A percentile compares a stretch with the other conserved stretches of the same genome.
These are phyloP conservation scores for Epizoanthus ramosus DNA, from an alignment of 92 coral and sea anemone genomes.

Conservation along the genomic window DNA sequence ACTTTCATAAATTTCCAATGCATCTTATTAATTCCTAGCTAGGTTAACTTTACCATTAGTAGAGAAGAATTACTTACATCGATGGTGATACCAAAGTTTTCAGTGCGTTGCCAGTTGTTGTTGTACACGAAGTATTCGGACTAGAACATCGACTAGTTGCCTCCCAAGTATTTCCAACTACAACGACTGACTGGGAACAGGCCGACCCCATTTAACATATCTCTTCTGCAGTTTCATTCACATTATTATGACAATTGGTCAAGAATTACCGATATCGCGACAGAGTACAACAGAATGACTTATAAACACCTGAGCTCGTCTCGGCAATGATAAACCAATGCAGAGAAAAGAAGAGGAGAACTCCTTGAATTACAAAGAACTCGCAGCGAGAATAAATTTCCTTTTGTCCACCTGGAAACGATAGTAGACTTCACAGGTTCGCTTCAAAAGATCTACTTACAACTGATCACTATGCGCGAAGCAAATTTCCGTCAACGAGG, in stretches of 20 bases:
- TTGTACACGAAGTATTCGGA: conserved; percentile 25
- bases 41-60: neutral
- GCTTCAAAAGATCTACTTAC: neutral
- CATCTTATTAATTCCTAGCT: neutral
- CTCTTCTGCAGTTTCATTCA: neutral
- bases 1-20: neutral
- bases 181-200: conserved; percentile 35
- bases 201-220: conserved; percentile 30
- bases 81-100: conserved; percentile 26
- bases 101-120: conserved; percentile 15
- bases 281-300: neutral
- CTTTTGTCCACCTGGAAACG: neutral
- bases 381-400: neutral
- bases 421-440: neutral
- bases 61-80: conserved; percentile 7
- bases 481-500: neutral
- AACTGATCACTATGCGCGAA: neutral
- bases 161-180: conserved; percentile 32
- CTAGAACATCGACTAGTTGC: conserved; percentile 7
- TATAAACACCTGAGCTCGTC: neutral
- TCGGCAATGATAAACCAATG: neutral
- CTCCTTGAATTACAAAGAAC: neutral
- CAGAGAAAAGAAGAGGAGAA: neutral
- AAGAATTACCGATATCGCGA: neutral
- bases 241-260: conserved; percentile 18